Percentiles rank a stretch among this genome's conserved stretches.
Conservation (phyloP, 1,140 invertebrate species). For the Drosophila kohkoa region DNA sequence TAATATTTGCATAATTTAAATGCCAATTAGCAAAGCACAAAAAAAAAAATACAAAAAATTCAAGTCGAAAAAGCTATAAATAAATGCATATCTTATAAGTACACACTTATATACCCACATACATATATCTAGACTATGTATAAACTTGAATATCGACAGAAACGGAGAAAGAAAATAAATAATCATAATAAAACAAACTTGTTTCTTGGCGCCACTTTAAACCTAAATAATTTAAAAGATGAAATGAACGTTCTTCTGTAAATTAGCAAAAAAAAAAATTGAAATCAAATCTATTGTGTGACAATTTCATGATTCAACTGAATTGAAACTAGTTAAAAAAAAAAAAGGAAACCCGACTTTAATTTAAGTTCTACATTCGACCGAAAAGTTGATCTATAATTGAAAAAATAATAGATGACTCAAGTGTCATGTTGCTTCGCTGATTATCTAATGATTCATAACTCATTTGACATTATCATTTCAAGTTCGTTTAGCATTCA, state of each 20-base stretch:
- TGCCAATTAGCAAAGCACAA: slow-evolving; percentile 64
- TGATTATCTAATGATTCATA: slow-evolving; percentile 16
- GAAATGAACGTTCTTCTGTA: background rate
- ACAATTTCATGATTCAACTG: slow-evolving; percentile 1
- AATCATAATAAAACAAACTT: slow-evolving; percentile 5
- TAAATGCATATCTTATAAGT: slow-evolving; percentile 47
- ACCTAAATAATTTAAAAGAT: slow-evolving; percentile 16
- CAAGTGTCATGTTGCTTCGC: background rate
- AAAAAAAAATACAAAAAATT: background rate
- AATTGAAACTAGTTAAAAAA: slow-evolving; percentile 18
- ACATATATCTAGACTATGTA: slow-evolving; percentile 1
- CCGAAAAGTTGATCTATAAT: background rate
- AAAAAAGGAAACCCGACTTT: background rate
- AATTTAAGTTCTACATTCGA: slow-evolving; percentile 2
- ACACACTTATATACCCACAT: background rate
- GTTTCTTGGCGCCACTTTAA: slow-evolving; percentile 30
- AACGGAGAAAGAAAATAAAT: background rate
- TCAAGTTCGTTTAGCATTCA: background rate
- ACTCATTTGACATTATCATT: background rate
- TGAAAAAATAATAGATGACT: background rate
- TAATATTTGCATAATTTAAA: slow-evolving; percentile 78
- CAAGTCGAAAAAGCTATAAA: slow-evolving; percentile 54
- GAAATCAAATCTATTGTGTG: background rate
- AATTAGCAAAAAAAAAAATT: slow-evolving; percentile 2
- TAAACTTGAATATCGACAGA: slow-evolving; percentile 1